Conservation (phyloP, 2,113 vertebrate species). For the Nematolebias whitei region DNA sequence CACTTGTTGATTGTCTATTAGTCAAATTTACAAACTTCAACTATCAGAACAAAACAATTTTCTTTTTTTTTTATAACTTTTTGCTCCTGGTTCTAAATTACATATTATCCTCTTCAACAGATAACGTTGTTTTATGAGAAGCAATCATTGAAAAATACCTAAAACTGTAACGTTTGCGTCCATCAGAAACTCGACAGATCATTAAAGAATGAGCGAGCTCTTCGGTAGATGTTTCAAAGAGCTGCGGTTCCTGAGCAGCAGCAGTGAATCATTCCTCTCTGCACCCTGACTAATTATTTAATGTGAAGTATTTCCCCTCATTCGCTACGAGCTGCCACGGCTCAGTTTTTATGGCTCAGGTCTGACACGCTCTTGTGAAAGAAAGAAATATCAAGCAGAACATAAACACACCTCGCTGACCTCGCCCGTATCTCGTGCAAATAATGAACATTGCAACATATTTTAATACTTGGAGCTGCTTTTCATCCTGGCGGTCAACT, state of each 20-base stretch:
- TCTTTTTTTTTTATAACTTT: no score
- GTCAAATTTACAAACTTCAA: no score
- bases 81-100: background rate
- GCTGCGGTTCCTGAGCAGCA: background rate
- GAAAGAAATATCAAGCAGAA: conserved; percentile 4
- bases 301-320: background rate
- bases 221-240: conserved; percentile 10
- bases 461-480: conserved; percentile 34
- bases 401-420: background rate
- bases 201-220: background rate
- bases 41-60: no score
- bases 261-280: background rate
- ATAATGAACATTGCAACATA: conserved; percentile 51
- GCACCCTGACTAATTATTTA: background rate
- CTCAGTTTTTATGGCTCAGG: background rate
- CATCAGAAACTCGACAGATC: background rate
- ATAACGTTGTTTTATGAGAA: no score
- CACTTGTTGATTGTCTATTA: no score
- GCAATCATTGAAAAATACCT: no score
- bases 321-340: no score
- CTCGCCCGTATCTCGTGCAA: conserved; percentile 62
- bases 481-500: conserved; percentile 9
- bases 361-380: background rate
- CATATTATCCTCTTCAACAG: no score
- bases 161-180: background rate